phyloP scores from a whole-genome alignment of 1,140 invertebrate genomes.

The Choristoneura fumiferana region DNA sequence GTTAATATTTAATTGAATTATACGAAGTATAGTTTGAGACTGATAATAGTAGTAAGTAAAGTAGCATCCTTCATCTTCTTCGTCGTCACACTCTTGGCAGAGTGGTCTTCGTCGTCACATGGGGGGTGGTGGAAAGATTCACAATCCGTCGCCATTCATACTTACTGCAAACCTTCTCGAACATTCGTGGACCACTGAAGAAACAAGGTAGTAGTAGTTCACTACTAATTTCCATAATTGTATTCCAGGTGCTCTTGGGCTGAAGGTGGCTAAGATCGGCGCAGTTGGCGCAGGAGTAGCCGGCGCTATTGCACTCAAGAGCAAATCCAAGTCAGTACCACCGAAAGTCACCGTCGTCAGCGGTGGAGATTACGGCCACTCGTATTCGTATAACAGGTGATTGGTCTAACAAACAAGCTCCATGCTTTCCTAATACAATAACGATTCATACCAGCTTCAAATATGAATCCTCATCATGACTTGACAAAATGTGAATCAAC shows the following conservation, averaged over 20 bases:
- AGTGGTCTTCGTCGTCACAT: too few relatives aligned
- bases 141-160: too few relatives aligned
- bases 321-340: slow-evolving; percentile 48
- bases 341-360: not conserved
- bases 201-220: too few relatives aligned
- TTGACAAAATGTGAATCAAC: not conserved
- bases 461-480: not conserved
- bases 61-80: too few relatives aligned
- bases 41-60: too few relatives aligned
- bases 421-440: slow-evolving; percentile 3
- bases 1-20: too few relatives aligned
- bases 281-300: slow-evolving; percentile 56
- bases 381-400: slow-evolving; percentile 28
- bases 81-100: too few relatives aligned
- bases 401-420: slow-evolving; percentile 20
- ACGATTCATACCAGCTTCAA: slow-evolving; percentile 7
- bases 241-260: slow-evolving; percentile 56
- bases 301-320: slow-evolving; percentile 59
- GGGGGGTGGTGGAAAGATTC: too few relatives aligned
- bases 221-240: not conserved
- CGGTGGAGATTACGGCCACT: not conserved
- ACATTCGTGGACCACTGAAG: too few relatives aligned
- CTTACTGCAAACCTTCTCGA: too few relatives aligned
- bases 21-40: too few relatives aligned
- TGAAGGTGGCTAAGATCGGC: slow-evolving; percentile 66